These are phyloP conservation scores for Eupleurogrammus muticus DNA, from an alignment of 2,797 vertebrate species.

Conservation along the genomic window DNA sequence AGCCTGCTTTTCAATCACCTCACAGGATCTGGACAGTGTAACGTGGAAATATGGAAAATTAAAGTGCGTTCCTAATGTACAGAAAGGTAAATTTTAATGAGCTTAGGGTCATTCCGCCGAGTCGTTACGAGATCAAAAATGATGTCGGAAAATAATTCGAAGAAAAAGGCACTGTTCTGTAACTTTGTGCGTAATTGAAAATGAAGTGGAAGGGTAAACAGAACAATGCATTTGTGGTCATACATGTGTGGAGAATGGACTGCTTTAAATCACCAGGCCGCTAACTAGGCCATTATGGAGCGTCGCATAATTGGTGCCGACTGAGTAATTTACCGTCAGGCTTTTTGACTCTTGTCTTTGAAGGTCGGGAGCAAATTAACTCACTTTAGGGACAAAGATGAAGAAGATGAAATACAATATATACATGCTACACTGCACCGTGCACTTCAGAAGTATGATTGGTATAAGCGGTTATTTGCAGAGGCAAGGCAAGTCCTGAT, in stretches of 20 bases:
- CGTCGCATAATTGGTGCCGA: constrained; percentile 39
- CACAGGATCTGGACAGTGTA: constrained; percentile 55
- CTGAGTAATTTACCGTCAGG: constrained; percentile 50
- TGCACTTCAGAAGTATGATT: constrained; percentile 8
- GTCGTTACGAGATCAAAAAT: constrained; percentile 63
- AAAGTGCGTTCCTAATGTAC: constrained; percentile 35
- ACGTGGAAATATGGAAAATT: constrained; percentile 60
- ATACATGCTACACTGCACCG: background rate
- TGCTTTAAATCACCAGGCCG: constrained; percentile 61
- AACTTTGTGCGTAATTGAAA: constrained; percentile 64
- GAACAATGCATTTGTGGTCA: constrained; percentile 62
- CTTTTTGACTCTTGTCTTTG: constrained; percentile 33
- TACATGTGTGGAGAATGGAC: constrained; percentile 67
- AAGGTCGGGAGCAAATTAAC: constrained; percentile 35
- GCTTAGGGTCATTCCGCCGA: constrained; percentile 54
- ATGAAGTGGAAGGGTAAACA: constrained; percentile 67
- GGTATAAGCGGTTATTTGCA: constrained; percentile 3
- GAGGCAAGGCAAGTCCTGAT: background rate
- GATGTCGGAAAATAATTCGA: constrained; percentile 59
- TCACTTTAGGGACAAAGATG: constrained; percentile 13
- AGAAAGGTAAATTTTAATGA: constrained; percentile 59
- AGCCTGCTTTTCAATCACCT: constrained; percentile 45
- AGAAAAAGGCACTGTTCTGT: constrained; percentile 58
- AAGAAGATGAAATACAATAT: constrained; percentile 35
- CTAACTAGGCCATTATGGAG: constrained; percentile 53